phyloP scores from a whole-genome alignment of 2,113 vertebrate genomes.

The Columba janthina region DNA sequence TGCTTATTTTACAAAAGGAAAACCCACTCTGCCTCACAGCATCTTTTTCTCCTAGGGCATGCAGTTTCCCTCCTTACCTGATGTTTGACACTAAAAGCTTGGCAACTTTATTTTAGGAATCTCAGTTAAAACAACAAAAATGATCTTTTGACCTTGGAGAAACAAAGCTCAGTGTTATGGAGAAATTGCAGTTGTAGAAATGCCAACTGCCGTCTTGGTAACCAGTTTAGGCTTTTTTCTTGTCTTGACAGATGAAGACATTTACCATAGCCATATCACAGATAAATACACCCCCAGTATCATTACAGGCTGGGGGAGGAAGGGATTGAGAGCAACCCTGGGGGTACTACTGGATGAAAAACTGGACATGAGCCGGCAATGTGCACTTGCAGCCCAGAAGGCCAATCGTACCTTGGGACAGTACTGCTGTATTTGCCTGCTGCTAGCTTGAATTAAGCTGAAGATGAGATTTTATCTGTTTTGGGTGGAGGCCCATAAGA shows the following conservation, averaged over 20 bases:
- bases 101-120: neutral
- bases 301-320: no score
- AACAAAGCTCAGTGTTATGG: neutral
- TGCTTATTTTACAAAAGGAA: neutral
- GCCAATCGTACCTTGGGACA: no score
- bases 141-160: neutral
- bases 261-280: neutral
- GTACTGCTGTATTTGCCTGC: neutral
- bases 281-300: neutral
- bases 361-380: no score
- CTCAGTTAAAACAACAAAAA: neutral
- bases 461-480: neutral
- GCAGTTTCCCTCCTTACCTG: neutral
- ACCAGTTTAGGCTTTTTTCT: neutral
- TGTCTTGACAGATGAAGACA: neutral
- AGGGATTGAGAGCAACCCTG: no score
- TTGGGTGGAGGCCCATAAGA: neutral
- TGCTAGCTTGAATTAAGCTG: neutral
- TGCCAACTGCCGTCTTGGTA: neutral
- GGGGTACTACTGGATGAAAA: no score
- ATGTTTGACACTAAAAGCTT: neutral
- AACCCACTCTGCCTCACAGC: neutral
- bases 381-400: no score
- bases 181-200: neutral
- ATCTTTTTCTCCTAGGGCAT: neutral